Base-by-base conservation (phyloP, 1,140 invertebrate species). In the Gryon sp. region DNA sequence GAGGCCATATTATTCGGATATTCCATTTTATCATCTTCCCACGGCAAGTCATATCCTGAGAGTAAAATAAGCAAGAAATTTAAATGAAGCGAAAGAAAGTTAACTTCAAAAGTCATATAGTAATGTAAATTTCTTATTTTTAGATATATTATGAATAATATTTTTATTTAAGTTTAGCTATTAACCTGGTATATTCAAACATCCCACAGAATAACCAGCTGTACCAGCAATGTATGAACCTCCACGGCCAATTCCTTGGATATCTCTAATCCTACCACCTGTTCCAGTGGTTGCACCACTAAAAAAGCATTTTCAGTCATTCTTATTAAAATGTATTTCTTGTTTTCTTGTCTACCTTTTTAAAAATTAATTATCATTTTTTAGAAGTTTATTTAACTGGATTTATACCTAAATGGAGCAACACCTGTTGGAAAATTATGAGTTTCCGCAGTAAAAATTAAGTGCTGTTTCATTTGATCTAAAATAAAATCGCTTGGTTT, bases 401-500 rank as follows among this genome's bases (percentile, higher is more conserved):
- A 15, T 32, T 43, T 24, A 78, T 87, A 92, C 91, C 91, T 92
- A 79, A 97, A 97, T 0, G 95, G 95, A 4, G 95, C 94, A 36
- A 96, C 94, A 36, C 96, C 98, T 30, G 98, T 99, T 4, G 98
- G 98, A 90, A 99, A 99, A 84, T 99, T 99, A 85, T 99, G 98
- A 0, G 98, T 99, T 90, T 99, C 98, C 0, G 98, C 98, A 4
- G 98, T 99, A 79, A 99, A 99, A 81, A 98, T 97, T n/a, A 99
- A 92, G 88, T 99, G 96, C 4, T 94, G 93, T n/a, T 92, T 90
- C 0, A 90, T 86, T 5, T 89, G 76, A 24, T 91, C 82, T 30
- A 91, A 69, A 6, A 87, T 72, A 36, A 98, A 92, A 70, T 90
- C 82, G 60, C 95, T 94, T 0, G 95, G 91, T 22, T 84, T 87